phyloP scores from a whole-genome alignment of 1,140 invertebrate species.

The Elymnias hypermnestra region DNA sequence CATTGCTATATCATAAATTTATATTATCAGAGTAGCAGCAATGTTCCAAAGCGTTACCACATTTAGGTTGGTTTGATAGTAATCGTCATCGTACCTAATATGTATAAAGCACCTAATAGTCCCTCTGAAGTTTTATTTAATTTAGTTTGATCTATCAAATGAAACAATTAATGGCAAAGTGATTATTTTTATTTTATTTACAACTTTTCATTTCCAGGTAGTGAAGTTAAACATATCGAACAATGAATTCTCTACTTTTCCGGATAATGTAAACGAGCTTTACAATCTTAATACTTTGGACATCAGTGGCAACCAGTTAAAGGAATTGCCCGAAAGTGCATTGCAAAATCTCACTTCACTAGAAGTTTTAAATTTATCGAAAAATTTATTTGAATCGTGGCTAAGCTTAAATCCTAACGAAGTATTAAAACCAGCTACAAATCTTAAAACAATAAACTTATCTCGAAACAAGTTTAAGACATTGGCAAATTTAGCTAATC shows the following conservation, averaged over 20 bases:
- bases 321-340: slow-evolving; percentile 49
- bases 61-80: too few relatives aligned
- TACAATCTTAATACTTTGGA: slow-evolving; percentile 74
- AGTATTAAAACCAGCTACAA: slow-evolving; percentile 56
- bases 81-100: too few relatives aligned
- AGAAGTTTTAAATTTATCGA: slow-evolving; percentile 73
- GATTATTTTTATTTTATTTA: too few relatives aligned
- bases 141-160: too few relatives aligned
- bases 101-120: too few relatives aligned
- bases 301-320: slow-evolving; percentile 75
- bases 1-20: too few relatives aligned
- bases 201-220: slow-evolving; percentile 54
- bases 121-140: too few relatives aligned
- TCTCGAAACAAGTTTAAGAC: slow-evolving; percentile 69
- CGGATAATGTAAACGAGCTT: slow-evolving; percentile 51
- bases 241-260: slow-evolving; percentile 78
- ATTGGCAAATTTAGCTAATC: slow-evolving; percentile 66
- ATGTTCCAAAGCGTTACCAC: too few relatives aligned
- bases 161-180: too few relatives aligned
- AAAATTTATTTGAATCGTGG: slow-evolving; percentile 76
- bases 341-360: slow-evolving; percentile 73
- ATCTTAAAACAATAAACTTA: slow-evolving; percentile 70
- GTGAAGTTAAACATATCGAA: slow-evolving; percentile 77
- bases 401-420: slow-evolving; percentile 69
- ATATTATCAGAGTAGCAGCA: too few relatives aligned